Evolutionary conservation across 92 coral and sea anemone genomes (phyloP), one percentile per base, ranked within the genome.

Genomic region (Parazoanthus swiftii): DNA sequence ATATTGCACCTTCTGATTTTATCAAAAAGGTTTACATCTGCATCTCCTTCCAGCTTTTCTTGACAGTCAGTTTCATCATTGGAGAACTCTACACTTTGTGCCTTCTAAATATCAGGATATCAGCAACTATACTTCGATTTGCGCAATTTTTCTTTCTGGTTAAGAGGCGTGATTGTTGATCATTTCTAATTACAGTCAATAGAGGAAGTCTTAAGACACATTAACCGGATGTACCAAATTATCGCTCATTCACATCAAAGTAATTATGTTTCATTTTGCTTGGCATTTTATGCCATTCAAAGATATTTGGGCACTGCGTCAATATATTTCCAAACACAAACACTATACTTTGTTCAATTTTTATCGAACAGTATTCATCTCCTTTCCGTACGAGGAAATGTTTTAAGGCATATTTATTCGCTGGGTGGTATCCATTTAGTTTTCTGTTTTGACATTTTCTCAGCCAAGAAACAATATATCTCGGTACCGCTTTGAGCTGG

Each of bases 191-290:
- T 68, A 72, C 46, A 71, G 25, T 84, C 87, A 84, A 84, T 84
- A 84, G 51, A 84, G 87, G 87, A 84, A 84, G 63, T 44, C 46
- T 84, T 71, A 71, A 46, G 3, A 84, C 87, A 84, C 86, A 71
- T 44, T 4, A 70, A 84, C 87, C 87, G 87, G 87, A 84, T 84
- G 33, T 84, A 74, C 87, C 87, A 84, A 84, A 84, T 84, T 84
- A 84, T 68, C 87, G 87, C 87, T 84, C 67, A 43, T 84, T 84
- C 46, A 73, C 33, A 84, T 46, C 87, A 84, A 36, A 73, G 63
- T 84, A 70, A 46, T 51, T 68, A 35, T 84, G 14, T 70, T 71
- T 72, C 59, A 59, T 65, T 66, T 18, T 42, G 63, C 79, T 46
- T 15, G 87, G 87, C 87, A 84, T 84, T 84, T 84, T 35, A 84